Evolutionary conservation across 2,888 invertebrate genomes (phyloP).

Genomic region (Keiferia lycopersicella): DNA sequence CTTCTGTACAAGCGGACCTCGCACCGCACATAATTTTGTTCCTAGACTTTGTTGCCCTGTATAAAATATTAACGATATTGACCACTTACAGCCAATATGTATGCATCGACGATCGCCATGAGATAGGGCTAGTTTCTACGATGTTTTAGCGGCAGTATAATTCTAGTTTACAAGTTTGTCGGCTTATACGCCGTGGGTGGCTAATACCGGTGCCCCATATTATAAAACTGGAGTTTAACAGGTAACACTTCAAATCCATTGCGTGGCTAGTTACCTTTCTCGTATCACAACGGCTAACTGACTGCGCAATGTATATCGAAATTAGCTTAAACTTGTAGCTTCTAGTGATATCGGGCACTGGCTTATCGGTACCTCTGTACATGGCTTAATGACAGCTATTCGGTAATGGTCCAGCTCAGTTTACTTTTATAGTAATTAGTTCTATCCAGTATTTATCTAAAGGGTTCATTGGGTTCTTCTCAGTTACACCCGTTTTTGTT

Average conservation of each 20-base stretch:
- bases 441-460: slow-evolving; percentile 66
- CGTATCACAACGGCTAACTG: too few relatives aligned
- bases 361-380: slow-evolving; percentile 37
- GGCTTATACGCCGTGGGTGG: slow-evolving; percentile 64
- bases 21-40: too few relatives aligned
- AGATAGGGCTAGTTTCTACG: slow-evolving; percentile 54
- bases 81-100: slow-evolving; percentile 57
- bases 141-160: slow-evolving; percentile 56
- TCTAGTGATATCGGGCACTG: too few relatives aligned
- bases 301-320: too few relatives aligned
- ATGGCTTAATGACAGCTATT: slow-evolving; percentile 69
- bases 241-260: too few relatives aligned
- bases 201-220: slow-evolving; percentile 46
- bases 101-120: slow-evolving; percentile 57
- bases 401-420: slow-evolving; percentile 66
- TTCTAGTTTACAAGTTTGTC: slow-evolving; percentile 58
- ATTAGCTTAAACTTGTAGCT: too few relatives aligned
- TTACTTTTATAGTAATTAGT: slow-evolving; percentile 77
- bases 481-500: background rate
- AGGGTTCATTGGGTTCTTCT: background rate
- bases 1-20: too few relatives aligned
- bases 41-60: slow-evolving; percentile 22
- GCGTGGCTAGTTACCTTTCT: too few relatives aligned
- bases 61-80: slow-evolving; percentile 51
- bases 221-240: too few relatives aligned